phyloP scores from a whole-genome alignment of 2,797 vertebrate genomes.

The Schizopygopsis pylzovi region DNA sequence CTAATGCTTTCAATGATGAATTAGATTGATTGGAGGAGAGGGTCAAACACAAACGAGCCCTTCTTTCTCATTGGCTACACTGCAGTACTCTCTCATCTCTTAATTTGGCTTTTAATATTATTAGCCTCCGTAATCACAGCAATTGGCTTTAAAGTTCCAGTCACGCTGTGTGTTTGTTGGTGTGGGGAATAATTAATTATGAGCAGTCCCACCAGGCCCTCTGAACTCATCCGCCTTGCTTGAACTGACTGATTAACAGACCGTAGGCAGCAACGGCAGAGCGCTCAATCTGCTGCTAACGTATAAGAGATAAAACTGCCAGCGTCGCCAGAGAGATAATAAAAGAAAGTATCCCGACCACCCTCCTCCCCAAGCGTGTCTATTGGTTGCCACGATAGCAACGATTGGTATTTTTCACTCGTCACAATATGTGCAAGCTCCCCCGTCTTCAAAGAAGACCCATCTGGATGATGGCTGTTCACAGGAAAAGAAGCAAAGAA shows the following conservation, averaged over 20 bases:
- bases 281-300: constrained; percentile 46
- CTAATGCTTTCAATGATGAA: constrained; percentile 54
- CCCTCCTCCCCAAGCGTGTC: constrained; percentile 50
- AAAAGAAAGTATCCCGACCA: constrained; percentile 62
- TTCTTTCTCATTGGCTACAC: constrained; percentile 55
- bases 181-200: constrained; percentile 65
- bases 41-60: constrained; percentile 58
- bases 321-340: constrained; percentile 60
- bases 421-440: constrained; percentile 38
- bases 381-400: constrained; percentile 41
- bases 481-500: constrained; percentile 39
- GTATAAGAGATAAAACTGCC: constrained; percentile 61
- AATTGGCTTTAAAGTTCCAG: constrained; percentile 65
- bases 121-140: constrained; percentile 63
- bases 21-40: constrained; percentile 57
- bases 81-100: constrained; percentile 54
- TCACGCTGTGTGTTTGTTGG: constrained; percentile 66
- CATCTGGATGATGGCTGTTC: constrained; percentile 59
- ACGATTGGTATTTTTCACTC: constrained; percentile 31
- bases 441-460: constrained; percentile 43
- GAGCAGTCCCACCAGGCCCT: constrained; percentile 56
- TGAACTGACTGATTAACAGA: constrained; percentile 64
- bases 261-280: constrained; percentile 44
- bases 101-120: constrained; percentile 64
- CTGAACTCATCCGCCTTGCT: constrained; percentile 61